Conservation (phyloP, 2,888 invertebrate species). For the Xestia xanthographa region DNA sequence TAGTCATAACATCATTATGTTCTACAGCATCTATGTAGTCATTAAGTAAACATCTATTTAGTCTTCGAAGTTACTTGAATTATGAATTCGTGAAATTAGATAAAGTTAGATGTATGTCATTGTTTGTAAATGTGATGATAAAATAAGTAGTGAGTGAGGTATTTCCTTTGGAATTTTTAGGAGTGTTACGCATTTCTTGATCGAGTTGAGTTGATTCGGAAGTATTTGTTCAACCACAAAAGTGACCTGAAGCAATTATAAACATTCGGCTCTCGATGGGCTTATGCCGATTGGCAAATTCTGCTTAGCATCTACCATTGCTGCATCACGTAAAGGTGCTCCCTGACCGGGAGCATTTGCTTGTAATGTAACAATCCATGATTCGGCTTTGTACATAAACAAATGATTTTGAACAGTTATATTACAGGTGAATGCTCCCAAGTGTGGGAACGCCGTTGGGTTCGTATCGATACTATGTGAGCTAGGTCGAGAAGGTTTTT, state of each 20-base stretch:
- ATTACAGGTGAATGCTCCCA: not conserved
- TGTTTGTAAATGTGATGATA: slow-evolving; percentile 15
- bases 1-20: slow-evolving; percentile 54
- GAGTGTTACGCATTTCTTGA: not conserved
- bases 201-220: not conserved
- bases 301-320: not conserved
- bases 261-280: not conserved
- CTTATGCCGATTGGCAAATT: not conserved
- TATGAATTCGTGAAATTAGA: slow-evolving; percentile 28
- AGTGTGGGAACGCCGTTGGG: not conserved
- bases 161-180: slow-evolving; percentile 16
- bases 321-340: not conserved
- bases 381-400: not conserved
- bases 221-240: not conserved
- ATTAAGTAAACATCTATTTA: slow-evolving; percentile 51
- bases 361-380: not conserved
- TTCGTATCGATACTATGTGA: not conserved
- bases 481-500: not conserved
- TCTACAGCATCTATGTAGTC: slow-evolving; percentile 42
- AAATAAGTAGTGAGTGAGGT: slow-evolving; percentile 10
- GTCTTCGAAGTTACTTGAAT: slow-evolving; percentile 50
- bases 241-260: not conserved
- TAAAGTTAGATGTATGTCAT: slow-evolving; percentile 32
- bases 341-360: not conserved
- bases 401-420: not conserved